Conservation (phyloP, 2,797 vertebrate species). For the Cossypha dichroa region DNA sequence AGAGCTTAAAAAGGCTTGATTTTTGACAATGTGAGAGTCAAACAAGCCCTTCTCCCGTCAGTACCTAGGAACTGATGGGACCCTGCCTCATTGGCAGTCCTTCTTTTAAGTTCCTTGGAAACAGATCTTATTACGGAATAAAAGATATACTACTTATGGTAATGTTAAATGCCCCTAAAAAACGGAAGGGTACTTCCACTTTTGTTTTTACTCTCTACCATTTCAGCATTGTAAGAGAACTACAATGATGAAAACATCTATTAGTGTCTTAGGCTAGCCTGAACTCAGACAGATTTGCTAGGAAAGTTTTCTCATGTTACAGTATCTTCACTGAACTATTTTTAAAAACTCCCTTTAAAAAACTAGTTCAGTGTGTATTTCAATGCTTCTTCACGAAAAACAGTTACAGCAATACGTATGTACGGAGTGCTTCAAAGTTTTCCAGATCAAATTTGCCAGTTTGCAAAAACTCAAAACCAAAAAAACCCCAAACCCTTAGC, state of each 20-base stretch:
- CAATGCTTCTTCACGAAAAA: not conserved
- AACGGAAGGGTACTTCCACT: not conserved
- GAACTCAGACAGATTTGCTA: not conserved
- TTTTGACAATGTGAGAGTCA: not conserved
- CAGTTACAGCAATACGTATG: fast-evolving
- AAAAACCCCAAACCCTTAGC: not conserved
- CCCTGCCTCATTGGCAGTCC: not conserved
- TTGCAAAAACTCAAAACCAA: not conserved
- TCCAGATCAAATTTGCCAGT: not conserved
- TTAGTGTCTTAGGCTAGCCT: not conserved
- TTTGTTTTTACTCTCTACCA: not conserved
- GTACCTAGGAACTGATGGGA: not conserved
- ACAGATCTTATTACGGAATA: not conserved
- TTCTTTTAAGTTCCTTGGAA: not conserved
- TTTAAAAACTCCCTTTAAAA: not conserved
- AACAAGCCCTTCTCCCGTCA: not conserved
- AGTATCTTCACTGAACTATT: not conserved
- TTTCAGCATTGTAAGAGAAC: not conserved
- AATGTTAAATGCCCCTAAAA: not conserved
- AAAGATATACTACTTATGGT: not conserved
- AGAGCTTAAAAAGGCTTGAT: not conserved
- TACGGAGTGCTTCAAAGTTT: not conserved
- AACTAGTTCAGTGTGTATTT: not conserved
- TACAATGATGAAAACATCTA: not conserved
- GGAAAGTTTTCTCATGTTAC: not conserved